Conservation (phyloP, 2,113 vertebrate species). For the Thunnus maccoyii region DNA sequence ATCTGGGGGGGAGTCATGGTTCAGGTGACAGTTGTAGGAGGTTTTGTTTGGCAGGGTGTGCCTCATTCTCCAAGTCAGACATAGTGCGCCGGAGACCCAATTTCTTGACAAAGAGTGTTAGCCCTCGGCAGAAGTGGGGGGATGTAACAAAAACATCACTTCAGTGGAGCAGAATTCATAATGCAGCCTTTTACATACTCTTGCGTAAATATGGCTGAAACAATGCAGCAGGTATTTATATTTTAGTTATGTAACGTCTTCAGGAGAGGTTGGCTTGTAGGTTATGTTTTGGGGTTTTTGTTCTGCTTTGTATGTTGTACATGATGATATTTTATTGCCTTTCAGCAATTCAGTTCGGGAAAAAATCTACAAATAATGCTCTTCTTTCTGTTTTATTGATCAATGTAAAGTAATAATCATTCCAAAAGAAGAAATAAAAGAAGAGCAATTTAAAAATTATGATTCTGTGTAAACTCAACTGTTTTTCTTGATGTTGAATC, state of each 20-base stretch:
- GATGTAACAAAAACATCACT: neutral
- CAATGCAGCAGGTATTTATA: neutral
- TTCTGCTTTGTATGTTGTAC: neutral
- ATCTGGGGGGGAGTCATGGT: conserved; percentile 33
- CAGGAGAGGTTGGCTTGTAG: neutral
- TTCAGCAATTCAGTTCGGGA: neutral
- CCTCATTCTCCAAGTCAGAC: conserved; percentile 28
- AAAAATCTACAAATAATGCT: neutral
- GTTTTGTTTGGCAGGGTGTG: conserved; percentile 69
- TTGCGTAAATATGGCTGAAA: neutral
- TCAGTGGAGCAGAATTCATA: neutral
- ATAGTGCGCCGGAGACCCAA: conserved; percentile 53
- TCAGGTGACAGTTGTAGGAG: conserved; percentile 48
- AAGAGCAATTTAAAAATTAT: neutral
- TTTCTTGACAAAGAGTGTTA: conserved; percentile 58
- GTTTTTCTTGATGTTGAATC: neutral
- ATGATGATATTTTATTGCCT: neutral
- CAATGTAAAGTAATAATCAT: neutral
- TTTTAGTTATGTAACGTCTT: conserved; percentile 17
- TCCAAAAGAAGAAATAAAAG: neutral
- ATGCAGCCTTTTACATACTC: neutral
- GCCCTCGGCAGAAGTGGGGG: conserved; percentile 30
- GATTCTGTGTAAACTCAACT: neutral
- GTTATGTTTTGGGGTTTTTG: neutral
- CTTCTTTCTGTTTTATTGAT: neutral